Evolutionary conservation across 2,888 invertebrate species (phyloP).

Genomic region (Leptinotarsa rubiginosa): DNA sequence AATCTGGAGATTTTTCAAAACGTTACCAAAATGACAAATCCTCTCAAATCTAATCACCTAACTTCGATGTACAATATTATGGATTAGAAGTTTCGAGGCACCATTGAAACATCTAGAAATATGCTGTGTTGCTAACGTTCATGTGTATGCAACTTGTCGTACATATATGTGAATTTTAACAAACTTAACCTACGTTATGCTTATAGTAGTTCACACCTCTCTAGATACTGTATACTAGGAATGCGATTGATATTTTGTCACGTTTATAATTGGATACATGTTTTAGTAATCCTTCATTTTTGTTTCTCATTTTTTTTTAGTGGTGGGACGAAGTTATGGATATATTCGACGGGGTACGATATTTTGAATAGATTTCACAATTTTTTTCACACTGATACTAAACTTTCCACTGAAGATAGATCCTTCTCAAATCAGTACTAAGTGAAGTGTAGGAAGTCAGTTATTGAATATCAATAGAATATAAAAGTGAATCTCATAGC

Average conservation of each 20-base stretch:
- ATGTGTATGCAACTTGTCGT: not conserved
- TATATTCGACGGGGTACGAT: slow-evolving; percentile 94
- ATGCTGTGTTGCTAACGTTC: not conserved
- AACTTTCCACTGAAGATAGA: not conserved
- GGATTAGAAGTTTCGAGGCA: too few species aligned
- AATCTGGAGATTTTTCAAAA: too few species aligned
- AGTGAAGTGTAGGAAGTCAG: not conserved
- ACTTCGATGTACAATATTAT: too few species aligned
- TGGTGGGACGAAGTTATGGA: slow-evolving; percentile 98
- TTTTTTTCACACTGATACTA: slow-evolving; percentile 24
- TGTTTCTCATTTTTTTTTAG: slow-evolving; percentile 75
- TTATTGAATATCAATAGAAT: too few species aligned
- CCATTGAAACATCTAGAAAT: too few species aligned
- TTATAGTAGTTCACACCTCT: not conserved
- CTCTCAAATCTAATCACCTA: too few species aligned
- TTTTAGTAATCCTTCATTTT: slow-evolving; percentile 34
- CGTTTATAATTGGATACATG: slow-evolving; percentile 6
- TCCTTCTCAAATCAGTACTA: slow-evolving; percentile 8
- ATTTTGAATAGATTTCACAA: slow-evolving; percentile 36
- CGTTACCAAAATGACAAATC: too few species aligned
- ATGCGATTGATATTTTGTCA: not conserved
- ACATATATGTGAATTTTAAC: not conserved
- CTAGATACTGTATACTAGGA: not conserved
- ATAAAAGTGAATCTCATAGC: too few species aligned
- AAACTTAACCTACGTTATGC: not conserved